A percentile compares a stretch with the other conserved stretches of the same genome.
Conservation (phyloP, 2,888 invertebrate genomes). For the Agelastica alni region DNA sequence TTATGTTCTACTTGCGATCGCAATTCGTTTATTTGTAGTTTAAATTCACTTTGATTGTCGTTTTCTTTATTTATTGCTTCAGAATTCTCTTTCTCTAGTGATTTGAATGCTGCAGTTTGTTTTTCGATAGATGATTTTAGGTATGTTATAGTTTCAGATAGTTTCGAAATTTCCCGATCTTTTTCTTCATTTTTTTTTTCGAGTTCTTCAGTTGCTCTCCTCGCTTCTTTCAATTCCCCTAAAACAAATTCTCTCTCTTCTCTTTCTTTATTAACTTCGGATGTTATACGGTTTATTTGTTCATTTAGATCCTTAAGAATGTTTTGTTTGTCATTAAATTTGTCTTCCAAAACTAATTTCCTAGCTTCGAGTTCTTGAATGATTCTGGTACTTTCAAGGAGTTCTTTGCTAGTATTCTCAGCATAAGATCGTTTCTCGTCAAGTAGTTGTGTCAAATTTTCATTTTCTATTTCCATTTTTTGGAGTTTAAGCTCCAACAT, state of each 20-base stretch:
- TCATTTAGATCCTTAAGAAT: slow-evolving; percentile 7
- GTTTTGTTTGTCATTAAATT: slow-evolving; percentile 5
- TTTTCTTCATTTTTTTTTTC: slow-evolving; percentile 20
- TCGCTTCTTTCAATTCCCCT: slow-evolving; percentile 12
- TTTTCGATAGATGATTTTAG: slow-evolving; percentile 26
- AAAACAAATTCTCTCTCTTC: slow-evolving; percentile 13
- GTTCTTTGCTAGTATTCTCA: slow-evolving; percentile 21
- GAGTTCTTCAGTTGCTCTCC: slow-evolving; percentile 18
- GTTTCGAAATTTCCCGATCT: slow-evolving; percentile 21
- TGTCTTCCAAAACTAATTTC: slow-evolving; percentile 19
- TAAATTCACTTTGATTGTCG: slow-evolving; percentile 29
- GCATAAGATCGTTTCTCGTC: slow-evolving; percentile 35
- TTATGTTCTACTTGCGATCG: slow-evolving; percentile 25
- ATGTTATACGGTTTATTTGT: slow-evolving; percentile 9
- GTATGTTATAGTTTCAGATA: slow-evolving; percentile 20
- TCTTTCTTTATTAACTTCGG: slow-evolving; percentile 1
- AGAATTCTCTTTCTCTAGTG: slow-evolving; percentile 22
- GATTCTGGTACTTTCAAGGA: slow-evolving; percentile 18
- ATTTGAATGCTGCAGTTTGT: slow-evolving; percentile 34
- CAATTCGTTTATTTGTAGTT: slow-evolving; percentile 27
- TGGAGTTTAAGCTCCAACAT: slow-evolving; percentile 38
- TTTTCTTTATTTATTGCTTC: slow-evolving; percentile 34
- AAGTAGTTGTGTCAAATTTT: slow-evolving; percentile 32
- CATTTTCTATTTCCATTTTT: slow-evolving; percentile 38
- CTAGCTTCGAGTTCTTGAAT: slow-evolving; percentile 25